Evolutionary conservation across 2,888 invertebrate genomes (phyloP).

Genomic region (Apotomis betuletana): DNA sequence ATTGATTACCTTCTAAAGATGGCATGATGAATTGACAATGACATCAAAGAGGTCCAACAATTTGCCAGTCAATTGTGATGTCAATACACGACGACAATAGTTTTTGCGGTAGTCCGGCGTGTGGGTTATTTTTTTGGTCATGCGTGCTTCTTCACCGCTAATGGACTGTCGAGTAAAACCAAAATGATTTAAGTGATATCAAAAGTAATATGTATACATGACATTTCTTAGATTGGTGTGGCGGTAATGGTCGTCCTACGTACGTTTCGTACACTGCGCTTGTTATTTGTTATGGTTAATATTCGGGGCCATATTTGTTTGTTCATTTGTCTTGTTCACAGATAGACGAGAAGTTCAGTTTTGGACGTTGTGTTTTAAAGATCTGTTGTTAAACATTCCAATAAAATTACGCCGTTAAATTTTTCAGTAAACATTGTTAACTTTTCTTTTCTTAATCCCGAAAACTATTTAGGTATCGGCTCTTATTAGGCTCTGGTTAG

Average conservation of each 20-base stretch:
- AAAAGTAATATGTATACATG: not conserved
- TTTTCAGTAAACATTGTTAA: too few relatives aligned
- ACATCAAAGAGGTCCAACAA: conserved; percentile 19
- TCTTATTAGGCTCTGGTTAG: too few relatives aligned
- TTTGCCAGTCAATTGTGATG: conserved; percentile 41
- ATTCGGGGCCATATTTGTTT: conserved; percentile 25
- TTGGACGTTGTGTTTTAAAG: conserved; percentile 16
- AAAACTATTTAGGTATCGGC: not conserved
- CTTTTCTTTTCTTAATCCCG: not conserved
- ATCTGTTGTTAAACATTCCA: not conserved
- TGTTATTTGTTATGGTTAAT: conserved; percentile 32
- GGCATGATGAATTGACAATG: conserved; percentile 25
- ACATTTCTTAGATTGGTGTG: conserved; percentile 6
- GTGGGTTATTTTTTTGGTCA: conserved; percentile 53
- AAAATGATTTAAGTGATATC: conserved; percentile 8
- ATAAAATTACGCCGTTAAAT: not conserved
- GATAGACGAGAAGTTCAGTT: conserved; percentile 24
- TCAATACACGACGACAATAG: conserved; percentile 47
- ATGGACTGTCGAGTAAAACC: conserved; percentile 32
- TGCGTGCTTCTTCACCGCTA: conserved; percentile 48
- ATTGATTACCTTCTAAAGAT: conserved; percentile 20
- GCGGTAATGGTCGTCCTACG: conserved; percentile 33
- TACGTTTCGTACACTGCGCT: conserved; percentile 19
- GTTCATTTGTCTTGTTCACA: conserved; percentile 30
- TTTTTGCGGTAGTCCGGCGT: conserved; percentile 50